phyloP scores from a whole-genome alignment of 2,797 vertebrate genomes.

The Pipistrellus pipistrellus region DNA sequence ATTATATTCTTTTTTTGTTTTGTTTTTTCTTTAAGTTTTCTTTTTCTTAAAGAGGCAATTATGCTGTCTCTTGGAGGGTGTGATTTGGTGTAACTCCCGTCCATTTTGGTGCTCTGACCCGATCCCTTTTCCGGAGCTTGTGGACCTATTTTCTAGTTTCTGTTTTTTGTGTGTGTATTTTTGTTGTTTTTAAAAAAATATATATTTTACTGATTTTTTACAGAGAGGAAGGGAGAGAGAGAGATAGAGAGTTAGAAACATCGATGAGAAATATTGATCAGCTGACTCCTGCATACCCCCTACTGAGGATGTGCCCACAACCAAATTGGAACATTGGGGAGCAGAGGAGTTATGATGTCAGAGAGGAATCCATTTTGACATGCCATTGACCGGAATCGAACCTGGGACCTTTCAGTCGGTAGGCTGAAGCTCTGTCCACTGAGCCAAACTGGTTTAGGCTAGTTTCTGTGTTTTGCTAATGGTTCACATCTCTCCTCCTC shows the following conservation, averaged over 20 bases:
- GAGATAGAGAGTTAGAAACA: too few species aligned
- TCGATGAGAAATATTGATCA: too few species aligned
- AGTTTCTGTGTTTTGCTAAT: not conserved
- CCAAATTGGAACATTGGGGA: not conserved
- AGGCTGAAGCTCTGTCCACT: too few species aligned
- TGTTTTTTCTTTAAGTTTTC: not conserved
- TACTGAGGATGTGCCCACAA: too few species aligned
- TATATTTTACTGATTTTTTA: too few species aligned
- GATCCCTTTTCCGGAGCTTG: not conserved
- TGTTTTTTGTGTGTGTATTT: not conserved
- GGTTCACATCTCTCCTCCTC: not conserved
- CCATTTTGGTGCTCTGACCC: not conserved
- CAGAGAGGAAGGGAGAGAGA: too few species aligned
- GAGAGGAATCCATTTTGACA: not conserved
- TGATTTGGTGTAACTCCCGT: not conserved
- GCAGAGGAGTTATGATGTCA: not conserved
- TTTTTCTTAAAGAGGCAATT: not conserved
- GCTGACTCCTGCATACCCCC: too few species aligned
- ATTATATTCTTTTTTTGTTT: slow-evolving; percentile 4
- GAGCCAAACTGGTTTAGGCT: too few species aligned
- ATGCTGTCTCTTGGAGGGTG: not conserved
- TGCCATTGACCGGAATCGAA: too few species aligned
- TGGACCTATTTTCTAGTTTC: not conserved
- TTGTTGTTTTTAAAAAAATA: too few species aligned
- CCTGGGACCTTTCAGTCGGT: too few species aligned